Conservation (phyloP, 2,113 vertebrate species). For the Taurulus bubalis region DNA sequence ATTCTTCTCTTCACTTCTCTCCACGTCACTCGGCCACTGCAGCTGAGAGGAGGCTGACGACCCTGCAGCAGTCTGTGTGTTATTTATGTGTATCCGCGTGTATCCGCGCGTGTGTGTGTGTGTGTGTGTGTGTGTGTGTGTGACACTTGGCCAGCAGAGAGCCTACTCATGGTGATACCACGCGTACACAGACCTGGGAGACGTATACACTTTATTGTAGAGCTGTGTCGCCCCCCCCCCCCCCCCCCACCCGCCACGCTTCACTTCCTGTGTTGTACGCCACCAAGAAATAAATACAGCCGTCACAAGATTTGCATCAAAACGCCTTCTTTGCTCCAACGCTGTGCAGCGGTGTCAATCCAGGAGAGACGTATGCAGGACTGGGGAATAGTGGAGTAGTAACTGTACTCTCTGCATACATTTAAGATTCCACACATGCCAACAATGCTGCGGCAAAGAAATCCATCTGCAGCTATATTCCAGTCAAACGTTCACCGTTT, state of each 20-base stretch:
- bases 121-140: constrained; percentile 7
- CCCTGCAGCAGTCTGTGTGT: constrained; percentile 34
- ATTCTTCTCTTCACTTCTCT: constrained; percentile 16
- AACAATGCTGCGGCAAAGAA: not conserved
- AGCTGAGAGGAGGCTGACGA: constrained; percentile 23
- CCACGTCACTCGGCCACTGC: constrained; percentile 1
- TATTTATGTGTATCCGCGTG: not conserved
- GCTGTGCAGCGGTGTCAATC: not conserved
- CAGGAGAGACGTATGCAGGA: not conserved
- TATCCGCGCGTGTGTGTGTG: not conserved
- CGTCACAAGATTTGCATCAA: constrained; percentile 15
- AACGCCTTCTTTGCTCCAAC: constrained; percentile 2
- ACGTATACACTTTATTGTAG: not conserved
- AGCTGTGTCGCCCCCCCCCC: not conserved
- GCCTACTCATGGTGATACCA: constrained; percentile 20
- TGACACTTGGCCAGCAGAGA: not conserved
- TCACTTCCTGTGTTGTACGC: not conserved
- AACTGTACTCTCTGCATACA: not conserved
- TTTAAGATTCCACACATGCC: not conserved
- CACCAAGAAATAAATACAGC: not conserved
- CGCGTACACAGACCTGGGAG: constrained; percentile 9
- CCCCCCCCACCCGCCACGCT: not conserved
- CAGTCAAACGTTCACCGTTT: not conserved
- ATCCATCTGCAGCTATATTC: not conserved
- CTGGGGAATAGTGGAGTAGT: constrained; percentile 1